phyloP scores from a whole-genome alignment of 2,113 vertebrate genomes.

The Anser cygnoides region DNA sequence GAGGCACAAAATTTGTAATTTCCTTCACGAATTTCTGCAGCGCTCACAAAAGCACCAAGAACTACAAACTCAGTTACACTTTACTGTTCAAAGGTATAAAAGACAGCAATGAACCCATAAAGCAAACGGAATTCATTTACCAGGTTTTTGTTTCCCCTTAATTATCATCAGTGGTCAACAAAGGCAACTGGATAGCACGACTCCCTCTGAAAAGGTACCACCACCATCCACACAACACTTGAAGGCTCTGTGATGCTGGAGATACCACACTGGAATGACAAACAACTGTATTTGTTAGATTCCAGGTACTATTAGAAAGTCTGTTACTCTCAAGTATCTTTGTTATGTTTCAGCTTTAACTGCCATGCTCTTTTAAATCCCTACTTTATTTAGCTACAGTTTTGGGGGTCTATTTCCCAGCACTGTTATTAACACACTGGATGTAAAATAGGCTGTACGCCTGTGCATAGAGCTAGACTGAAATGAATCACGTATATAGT shows the following conservation, averaged over 20 bases:
- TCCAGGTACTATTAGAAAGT: neutral
- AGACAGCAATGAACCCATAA: neutral
- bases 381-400: neutral
- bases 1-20: neutral
- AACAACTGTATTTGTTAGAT: neutral
- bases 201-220: neutral
- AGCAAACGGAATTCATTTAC: neutral
- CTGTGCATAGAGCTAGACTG: neutral
- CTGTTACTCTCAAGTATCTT: neutral
- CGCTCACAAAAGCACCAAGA: neutral
- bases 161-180: neutral
- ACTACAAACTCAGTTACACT: neutral
- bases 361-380: neutral
- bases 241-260: neutral
- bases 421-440: neutral
- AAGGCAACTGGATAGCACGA: neutral
- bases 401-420: neutral
- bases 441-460: neutral
- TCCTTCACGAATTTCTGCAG: neutral
- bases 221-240: neutral
- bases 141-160: neutral
- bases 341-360: neutral
- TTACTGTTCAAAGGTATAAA: neutral
- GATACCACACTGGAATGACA: neutral
- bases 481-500: neutral